Conservation (phyloP, 2,113 vertebrate species). For the Tupaia chinensis region DNA sequence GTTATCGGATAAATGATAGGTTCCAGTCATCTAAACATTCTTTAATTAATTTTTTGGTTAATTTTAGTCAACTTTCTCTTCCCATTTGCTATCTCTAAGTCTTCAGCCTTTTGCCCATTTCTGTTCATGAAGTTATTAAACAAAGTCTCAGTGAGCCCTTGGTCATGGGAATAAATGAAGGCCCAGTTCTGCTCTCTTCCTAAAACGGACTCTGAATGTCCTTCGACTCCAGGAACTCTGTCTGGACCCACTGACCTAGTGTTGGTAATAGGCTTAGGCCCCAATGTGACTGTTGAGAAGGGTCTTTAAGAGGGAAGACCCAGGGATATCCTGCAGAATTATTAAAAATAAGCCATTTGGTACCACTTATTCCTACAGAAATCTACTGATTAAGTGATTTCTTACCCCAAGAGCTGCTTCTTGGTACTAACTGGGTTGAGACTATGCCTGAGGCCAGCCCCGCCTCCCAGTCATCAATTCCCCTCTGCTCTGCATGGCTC, state of each 20-base stretch:
- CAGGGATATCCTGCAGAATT: background rate
- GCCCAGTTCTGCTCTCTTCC: background rate
- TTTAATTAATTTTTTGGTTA: background rate
- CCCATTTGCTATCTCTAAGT: background rate
- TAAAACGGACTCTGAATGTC: background rate
- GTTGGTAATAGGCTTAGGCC: background rate
- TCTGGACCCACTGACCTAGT: background rate
- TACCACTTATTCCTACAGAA: background rate
- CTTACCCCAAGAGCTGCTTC: background rate
- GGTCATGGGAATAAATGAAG: background rate
- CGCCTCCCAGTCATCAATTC: background rate
- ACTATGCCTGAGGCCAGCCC: rapidly evolving
- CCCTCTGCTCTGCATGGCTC: background rate
- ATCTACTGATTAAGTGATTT: background rate
- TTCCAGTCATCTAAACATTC: background rate
- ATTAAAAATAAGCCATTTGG: background rate
- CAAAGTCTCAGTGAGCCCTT: background rate
- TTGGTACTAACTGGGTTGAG: background rate
- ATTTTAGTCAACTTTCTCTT: background rate
- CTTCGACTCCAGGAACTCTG: no score
- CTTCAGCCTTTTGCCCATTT: background rate
- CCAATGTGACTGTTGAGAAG: rapidly evolving
- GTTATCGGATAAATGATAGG: background rate
- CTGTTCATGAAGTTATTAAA: background rate
- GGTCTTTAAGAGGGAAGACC: background rate